Conservation (phyloP, 1,140 invertebrate species). For the Ceratina australensis region DNA sequence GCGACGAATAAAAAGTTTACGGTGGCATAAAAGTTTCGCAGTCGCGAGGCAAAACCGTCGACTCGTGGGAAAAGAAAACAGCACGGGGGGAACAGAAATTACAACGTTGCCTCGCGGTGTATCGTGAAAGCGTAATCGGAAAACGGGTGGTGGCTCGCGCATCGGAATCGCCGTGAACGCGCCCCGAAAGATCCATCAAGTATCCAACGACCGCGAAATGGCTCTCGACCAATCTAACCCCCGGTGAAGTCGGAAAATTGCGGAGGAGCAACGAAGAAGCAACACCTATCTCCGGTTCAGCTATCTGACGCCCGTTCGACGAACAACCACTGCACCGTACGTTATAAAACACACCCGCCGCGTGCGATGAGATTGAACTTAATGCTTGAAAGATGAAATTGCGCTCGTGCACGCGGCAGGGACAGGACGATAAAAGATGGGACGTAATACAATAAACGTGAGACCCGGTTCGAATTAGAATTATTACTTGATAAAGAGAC, state of each 20-base stretch:
- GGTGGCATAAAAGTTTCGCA: constrained; percentile 24
- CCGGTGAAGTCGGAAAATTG: constrained; percentile 57
- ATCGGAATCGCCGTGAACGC: constrained; percentile 31
- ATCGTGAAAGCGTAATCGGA: constrained; percentile 21
- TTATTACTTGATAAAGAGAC: too few relatives aligned
- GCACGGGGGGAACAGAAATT: constrained; percentile 27
- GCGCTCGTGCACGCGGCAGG: too few relatives aligned
- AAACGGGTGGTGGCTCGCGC: neutral
- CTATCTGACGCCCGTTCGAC: neutral
- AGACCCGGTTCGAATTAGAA: too few relatives aligned
- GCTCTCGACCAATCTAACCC: constrained; percentile 57
- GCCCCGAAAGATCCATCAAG: constrained; percentile 63
- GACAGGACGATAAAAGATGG: neutral
- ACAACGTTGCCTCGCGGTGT: neutral
- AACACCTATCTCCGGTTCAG: constrained; percentile 11
- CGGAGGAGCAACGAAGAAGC: constrained; percentile 43
- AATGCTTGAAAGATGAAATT: constrained; percentile 29
- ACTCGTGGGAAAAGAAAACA: neutral
- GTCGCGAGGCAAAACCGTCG: neutral
- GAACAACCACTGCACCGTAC: neutral
- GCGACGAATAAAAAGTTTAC: constrained; percentile 19
- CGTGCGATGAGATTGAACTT: neutral
- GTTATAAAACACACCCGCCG: neutral
- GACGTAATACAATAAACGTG: neutral
- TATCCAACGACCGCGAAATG: constrained; percentile 59